Base-by-base conservation (phyloP, 2,888 invertebrate species). In the Acanthacorydalis orientalis region DNA sequence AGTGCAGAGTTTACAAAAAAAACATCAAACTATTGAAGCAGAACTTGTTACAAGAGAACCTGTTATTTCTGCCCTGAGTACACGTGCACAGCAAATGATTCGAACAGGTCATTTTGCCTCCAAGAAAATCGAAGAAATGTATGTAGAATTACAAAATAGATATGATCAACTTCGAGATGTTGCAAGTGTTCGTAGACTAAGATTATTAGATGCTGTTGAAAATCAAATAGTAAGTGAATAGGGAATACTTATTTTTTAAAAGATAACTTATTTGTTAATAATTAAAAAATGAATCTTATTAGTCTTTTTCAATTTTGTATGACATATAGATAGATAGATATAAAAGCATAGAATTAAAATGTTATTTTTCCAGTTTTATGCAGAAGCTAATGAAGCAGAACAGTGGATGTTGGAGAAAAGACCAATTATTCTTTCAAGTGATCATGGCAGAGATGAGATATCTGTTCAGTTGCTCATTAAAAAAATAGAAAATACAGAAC, bases 401-500 rank as follows among this genome's bases (percentile, higher is more conserved):
- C 79, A 83, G n/a, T 96, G 95, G 93, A 82, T 96, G 58, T 70
- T 75, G 40, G 92, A 92, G 57, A 88, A 90, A 53, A 74, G 79
- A 14, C 83, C 86, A 0, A 72, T 82, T 42, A 66, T 91, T 32
- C 74, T 75, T 0, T 81, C 83, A 0, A 68, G 72, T 8, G 93
- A 95, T 62, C 80, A 83, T 41, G 96, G 95, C 0, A 83, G 87
- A 51, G 96, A 97, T 64, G 93, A 95, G 65, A 86, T 91, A 57
- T 87, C 92, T 0, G 90, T 90, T 0, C 80, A 82, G 55, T 79
- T 83, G 3, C 74, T 92, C 51, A 72, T 84, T 56, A 79, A 92
- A 60, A 82, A 91, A 55, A 68, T 96, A 33, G 91, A 92, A 59
- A 83, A 80, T 2, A 64, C 87, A 41, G 83, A 84, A 55, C 68